Base-by-base conservation (phyloP, 2,113 vertebrate genomes). In the Protomyctophum bolini region DNA sequence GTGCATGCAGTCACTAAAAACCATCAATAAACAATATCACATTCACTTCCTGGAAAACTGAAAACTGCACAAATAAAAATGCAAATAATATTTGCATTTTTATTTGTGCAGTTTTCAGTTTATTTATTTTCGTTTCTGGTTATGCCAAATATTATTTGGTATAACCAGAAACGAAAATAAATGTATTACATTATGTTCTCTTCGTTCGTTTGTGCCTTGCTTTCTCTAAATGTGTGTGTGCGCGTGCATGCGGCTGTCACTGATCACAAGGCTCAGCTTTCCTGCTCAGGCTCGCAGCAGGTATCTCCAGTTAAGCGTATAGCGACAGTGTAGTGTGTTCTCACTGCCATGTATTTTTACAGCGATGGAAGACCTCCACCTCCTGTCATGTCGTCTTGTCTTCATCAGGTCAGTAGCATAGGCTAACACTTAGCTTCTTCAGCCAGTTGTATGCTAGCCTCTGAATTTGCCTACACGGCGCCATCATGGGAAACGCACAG, bases 291-390 rank as follows among this genome's bases (percentile, higher is more conserved):
- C 72, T 46, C 10, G 0, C 7, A 60, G 62, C 46, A 47, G 52
- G 66, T 59, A 52, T 60, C 50, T 29, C 3, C 28, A 48, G 21
- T 77, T 60, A 66, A 76, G 52, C 72, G 75, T 76, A 70, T 59
- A 83, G 75, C 77, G 70, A 57, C 59, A 0, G 8, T 71, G 73
- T 46, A 0, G 14, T 74, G 72, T 21, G 10, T 33, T 60, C 10
- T 66, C 57, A 61, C 64, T n/a, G 29, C 10, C 10, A 80, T 88
- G 76, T 76, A 64, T 87, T 82, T 88, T 69, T 86, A 79, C 12
- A 77, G 64, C 5, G 28, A 46, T 67, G 84, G 85, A 75, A 11
- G 66, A 64, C 72, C 81, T 6, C 85, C 33, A 6, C 33, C 78
- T 54, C 83, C 72, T 0, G 14, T 66, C 77, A 62, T 66, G 62